Base-by-base conservation (phyloP, 2,888 invertebrate genomes). In the Hedychridium roseum region DNA sequence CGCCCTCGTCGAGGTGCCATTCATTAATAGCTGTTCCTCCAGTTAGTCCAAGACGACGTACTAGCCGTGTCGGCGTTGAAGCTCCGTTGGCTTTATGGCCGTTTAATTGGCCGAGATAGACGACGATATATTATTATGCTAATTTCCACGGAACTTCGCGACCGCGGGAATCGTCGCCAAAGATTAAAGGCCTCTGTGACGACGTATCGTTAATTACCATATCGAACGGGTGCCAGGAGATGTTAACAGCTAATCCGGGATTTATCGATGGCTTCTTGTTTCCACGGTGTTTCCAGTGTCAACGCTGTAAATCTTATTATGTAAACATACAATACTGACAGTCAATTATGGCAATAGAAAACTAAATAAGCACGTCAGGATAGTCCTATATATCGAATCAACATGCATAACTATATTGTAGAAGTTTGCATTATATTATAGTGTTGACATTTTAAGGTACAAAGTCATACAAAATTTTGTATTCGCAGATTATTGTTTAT, bases 71-170 rank as follows among this genome's bases (percentile, higher is more conserved):
- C 44, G 57, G 55, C 65, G 62, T 50, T 62, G 56, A 63, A 63
- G 55, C 65, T 54, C 60, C 53, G 56, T 64, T 59, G 58, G 67
- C 64, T 74, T 73, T 72, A 74, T 70, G 61, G 61, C 61, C 62
- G 57, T 73, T 72, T 74, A 74, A 73, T 74, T 65, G 63, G 65
- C 48, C 53, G 54, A 61, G 62, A 65, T 63, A 63, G 66, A 60
- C 68, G 64, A 61, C 68, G 55, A 68, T 68, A 68, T 65, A 68
- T 64, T 66, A 66, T 66, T 68, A 66, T 66, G 66, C 66, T 66
- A 66, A 66, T 66, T 66, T 66, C 57, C 64, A 54, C 59, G 68
- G 60, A 68, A 66, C 57, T 50, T 65, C 50, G 59, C 56, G 49
- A 56, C 48, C 52, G 46, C 52, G 54, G 50, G 59, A 62, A 64